Conservation (phyloP, 1,140 invertebrate species). For the Chrysomallon squamiferum region DNA sequence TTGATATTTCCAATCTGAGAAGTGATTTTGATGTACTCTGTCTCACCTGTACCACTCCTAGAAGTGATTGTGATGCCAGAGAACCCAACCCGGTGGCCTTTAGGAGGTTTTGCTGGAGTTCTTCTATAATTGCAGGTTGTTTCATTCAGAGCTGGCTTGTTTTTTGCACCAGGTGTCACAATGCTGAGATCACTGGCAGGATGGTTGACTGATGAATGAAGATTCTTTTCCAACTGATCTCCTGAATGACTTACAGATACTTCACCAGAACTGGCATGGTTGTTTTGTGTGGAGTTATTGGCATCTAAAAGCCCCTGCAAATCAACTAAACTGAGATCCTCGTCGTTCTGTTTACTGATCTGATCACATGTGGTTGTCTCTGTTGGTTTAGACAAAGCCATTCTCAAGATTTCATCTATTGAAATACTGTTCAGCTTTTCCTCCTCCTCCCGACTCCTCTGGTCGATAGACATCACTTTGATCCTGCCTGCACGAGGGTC, state of each 20-base stretch:
- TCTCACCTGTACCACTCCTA: slow-evolving; percentile 21
- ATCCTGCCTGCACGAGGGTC: slow-evolving; percentile 19
- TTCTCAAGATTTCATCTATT: slow-evolving; percentile 38
- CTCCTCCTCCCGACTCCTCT: slow-evolving; percentile 29
- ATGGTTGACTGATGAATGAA: slow-evolving; percentile 11
- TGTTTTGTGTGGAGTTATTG: slow-evolving; percentile 9
- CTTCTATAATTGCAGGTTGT: slow-evolving; percentile 1
- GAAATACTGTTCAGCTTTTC: slow-evolving; percentile 30
- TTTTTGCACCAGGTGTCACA: slow-evolving; percentile 10
- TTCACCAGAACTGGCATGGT: slow-evolving; percentile 7
- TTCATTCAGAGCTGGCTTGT: slow-evolving; percentile 11
- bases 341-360: background rate
- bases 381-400: slow-evolving; percentile 14
- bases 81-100: background rate
- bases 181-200: slow-evolving; percentile 17
- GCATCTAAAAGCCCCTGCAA: slow-evolving; percentile 1
- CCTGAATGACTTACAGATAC: slow-evolving; percentile 15
- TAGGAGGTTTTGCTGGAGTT: slow-evolving; percentile 4
- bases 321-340: no score
- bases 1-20: slow-evolving; percentile 25
- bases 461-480: slow-evolving; percentile 34
- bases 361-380: slow-evolving; percentile 4
- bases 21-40: slow-evolving; percentile 43
- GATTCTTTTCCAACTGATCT: slow-evolving; percentile 11
- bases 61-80: slow-evolving; percentile 17